These are phyloP conservation scores for Parapsyche elsis DNA, from an alignment of 1,140 invertebrate genomes.

Conservation along the genomic window DNA sequence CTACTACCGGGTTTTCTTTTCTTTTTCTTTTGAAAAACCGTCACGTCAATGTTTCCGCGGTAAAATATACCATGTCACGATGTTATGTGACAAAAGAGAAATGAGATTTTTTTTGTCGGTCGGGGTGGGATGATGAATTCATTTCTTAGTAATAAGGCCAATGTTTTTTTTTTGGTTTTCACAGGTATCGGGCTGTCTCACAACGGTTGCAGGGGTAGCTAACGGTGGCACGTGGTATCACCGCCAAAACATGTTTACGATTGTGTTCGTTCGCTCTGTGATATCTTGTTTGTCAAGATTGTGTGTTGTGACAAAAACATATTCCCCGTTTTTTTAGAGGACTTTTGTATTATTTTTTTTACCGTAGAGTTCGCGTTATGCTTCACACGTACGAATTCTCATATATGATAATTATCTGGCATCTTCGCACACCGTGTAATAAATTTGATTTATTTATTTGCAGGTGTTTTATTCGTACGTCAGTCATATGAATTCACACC, in stretches of 20 bases:
- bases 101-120: slow-evolving; percentile 38
- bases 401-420: slow-evolving; percentile 6
- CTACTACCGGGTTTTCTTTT: too few relatives aligned
- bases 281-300: slow-evolving; percentile 48
- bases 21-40: neutral
- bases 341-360: neutral
- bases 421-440: neutral
- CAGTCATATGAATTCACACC: too few relatives aligned
- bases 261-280: slow-evolving; percentile 11
- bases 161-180: slow-evolving; percentile 34
- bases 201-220: neutral
- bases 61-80: slow-evolving; percentile 17
- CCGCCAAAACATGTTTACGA: slow-evolving; percentile 48
- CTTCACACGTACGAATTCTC: neutral
- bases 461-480: too few relatives aligned
- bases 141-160: slow-evolving; percentile 36
- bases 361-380: neutral
- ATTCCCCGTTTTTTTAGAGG: slow-evolving; percentile 37
- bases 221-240: neutral
- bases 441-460: neutral
- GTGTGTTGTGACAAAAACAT: slow-evolving; percentile 37
- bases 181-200: neutral
- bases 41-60: slow-evolving; percentile 9
- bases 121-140: slow-evolving; percentile 35
- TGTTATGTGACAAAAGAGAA: slow-evolving; percentile 41